Evolutionary conservation across 35 echinoderm and acorn worm species (phyloP).

Genomic region (Eucidaris tribuloides): DNA sequence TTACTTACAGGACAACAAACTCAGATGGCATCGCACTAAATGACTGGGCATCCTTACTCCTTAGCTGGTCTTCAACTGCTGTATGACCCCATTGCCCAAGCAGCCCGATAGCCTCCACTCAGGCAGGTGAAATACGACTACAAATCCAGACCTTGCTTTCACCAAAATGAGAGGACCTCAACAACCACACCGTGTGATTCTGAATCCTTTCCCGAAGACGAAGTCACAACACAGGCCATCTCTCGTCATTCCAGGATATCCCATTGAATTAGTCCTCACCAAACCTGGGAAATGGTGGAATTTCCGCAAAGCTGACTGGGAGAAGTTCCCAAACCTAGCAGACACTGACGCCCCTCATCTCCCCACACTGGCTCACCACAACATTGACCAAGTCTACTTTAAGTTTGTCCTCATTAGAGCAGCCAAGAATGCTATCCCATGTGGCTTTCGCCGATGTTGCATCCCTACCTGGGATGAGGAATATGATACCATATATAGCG

Average conservation of each 20-base stretch:
- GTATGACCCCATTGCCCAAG: no score
- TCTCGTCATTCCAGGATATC: background rate
- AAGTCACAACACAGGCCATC: background rate
- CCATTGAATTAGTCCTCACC: background rate
- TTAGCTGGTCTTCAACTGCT: no score
- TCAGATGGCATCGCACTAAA: no score
- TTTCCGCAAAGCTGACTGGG: background rate
- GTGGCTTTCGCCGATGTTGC: background rate
- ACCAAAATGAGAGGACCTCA: no score
- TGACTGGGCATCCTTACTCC: no score
- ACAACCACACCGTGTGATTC: no score
- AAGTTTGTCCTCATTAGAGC: constrained; percentile 14
- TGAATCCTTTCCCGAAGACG: no score
- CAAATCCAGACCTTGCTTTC: background rate
- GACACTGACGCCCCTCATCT: background rate
- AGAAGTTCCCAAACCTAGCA: background rate
- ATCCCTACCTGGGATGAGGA: constrained; percentile 36
- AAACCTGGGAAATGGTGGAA: background rate
- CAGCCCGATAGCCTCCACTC: background rate
- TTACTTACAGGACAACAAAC: no score
- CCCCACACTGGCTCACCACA: background rate
- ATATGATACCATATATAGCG: background rate
- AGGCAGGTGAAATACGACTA: background rate
- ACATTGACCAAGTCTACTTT: background rate
- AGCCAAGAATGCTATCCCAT: background rate